Conservation (phyloP, 2,113 vertebrate species). For the Malurus melanocephalus region DNA sequence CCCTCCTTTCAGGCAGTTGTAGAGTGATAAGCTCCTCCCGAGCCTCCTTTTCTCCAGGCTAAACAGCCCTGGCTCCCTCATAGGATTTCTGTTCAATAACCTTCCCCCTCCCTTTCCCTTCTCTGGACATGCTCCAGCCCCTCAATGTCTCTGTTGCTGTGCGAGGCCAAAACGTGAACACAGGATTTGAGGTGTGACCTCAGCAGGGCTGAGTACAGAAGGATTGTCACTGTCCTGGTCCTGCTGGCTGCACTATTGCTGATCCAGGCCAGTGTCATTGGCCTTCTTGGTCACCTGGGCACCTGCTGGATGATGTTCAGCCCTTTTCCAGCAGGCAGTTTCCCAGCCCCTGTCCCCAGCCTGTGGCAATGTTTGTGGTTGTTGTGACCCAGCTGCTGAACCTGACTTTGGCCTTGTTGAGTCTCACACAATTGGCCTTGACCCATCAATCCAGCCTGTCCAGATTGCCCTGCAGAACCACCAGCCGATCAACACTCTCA, state of each 20-base stretch:
- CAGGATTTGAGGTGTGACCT: neutral
- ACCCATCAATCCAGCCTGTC: neutral
- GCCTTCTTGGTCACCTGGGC: neutral
- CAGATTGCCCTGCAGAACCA: neutral
- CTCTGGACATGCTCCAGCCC: neutral
- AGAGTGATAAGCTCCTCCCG: fast-evolving
- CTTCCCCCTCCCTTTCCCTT: neutral
- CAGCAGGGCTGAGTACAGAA: neutral
- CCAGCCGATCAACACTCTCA: neutral
- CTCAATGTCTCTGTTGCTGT: neutral
- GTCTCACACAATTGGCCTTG: neutral
- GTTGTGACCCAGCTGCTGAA: neutral
- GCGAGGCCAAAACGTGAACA: neutral
- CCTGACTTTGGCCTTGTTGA: neutral
- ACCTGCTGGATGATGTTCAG: fast-evolving
- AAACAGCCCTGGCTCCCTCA: neutral
- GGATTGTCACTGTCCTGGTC: neutral
- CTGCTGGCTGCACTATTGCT: neutral
- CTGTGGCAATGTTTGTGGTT: neutral
- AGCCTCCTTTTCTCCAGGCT: neutral
- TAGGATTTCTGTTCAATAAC: fast-evolving
- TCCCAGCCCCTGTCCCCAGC: neutral
- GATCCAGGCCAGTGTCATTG: neutral
- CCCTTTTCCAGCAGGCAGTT: fast-evolving
- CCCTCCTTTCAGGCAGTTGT: neutral